Percentiles rank a stretch among this genome's conserved stretches.
These are phyloP conservation scores for Chrysocyon brachyurus DNA, from an alignment of 2,797 vertebrate genomes.

Conservation along the genomic window DNA sequence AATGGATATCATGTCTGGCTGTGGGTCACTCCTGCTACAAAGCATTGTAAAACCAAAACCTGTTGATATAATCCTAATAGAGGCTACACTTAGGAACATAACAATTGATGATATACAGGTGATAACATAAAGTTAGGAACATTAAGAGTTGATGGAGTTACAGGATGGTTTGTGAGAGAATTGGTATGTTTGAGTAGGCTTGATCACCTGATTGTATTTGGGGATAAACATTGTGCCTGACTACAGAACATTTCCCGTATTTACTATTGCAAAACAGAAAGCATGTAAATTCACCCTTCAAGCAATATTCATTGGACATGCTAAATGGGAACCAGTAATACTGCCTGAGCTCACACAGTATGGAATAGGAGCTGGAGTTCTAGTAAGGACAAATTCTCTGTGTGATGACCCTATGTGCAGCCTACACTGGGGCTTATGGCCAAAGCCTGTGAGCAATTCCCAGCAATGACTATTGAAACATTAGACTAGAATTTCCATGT, in stretches of 20 bases:
- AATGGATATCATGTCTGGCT: background rate
- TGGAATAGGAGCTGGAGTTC: background rate
- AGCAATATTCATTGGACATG: background rate
- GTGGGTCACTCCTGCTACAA: background rate
- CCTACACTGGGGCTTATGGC: background rate
- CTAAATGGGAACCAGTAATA: background rate
- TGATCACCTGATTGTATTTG: background rate
- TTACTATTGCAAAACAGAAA: background rate
- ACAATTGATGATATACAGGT: background rate
- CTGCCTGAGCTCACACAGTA: background rate
- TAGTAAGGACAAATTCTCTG: background rate
- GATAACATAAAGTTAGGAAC: background rate
- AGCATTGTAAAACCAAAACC: background rate
- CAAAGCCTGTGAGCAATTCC: background rate
- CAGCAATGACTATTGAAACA: background rate
- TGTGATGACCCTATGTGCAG: too few species aligned
- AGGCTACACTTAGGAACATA: background rate
- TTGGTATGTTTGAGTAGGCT: background rate
- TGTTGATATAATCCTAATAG: background rate
- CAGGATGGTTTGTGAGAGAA: background rate
- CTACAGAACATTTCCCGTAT: background rate
- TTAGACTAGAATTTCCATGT: background rate
- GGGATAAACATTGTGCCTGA: background rate
- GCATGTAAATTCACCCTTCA: background rate
- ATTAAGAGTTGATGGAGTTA: background rate